Evolutionary conservation across 2,888 invertebrate genomes (phyloP).

Genomic region (Druceiella hillmani): DNA sequence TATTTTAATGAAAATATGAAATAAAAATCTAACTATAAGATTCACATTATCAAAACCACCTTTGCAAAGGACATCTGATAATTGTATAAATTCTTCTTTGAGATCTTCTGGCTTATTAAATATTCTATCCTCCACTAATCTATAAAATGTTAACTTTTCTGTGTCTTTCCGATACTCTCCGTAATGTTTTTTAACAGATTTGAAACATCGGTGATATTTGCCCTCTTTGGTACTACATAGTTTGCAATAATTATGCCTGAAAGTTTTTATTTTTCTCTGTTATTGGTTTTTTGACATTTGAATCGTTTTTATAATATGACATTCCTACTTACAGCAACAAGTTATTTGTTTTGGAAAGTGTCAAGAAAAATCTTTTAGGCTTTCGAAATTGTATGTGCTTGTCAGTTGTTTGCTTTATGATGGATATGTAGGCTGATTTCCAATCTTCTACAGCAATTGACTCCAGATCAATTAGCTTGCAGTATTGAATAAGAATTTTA

Average conservation of each 20-base stretch:
- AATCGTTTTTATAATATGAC: slow-evolving; percentile 12
- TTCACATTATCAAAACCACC: slow-evolving; percentile 9
- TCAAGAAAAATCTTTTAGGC: slow-evolving; percentile 12
- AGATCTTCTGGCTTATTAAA: slow-evolving; percentile 9
- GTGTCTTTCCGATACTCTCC: slow-evolving; percentile 11
- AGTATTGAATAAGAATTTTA: too few species aligned
- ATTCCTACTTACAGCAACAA: slow-evolving; percentile 14
- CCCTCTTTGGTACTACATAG: slow-evolving; percentile 10
- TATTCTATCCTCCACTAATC: slow-evolving; percentile 8
- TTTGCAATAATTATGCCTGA: slow-evolving; percentile 13
- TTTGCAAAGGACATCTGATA: slow-evolving; percentile 9
- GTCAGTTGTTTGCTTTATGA: slow-evolving; percentile 19
- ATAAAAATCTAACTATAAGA: slow-evolving; percentile 6
- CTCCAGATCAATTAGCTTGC: slow-evolving; percentile 18
- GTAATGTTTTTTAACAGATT: slow-evolving; percentile 16
- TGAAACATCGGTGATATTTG: slow-evolving; percentile 15
- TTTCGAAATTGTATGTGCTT: slow-evolving; percentile 17
- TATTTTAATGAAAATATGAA: too few species aligned
- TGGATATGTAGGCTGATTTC: slow-evolving; percentile 14
- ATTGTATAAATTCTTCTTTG: slow-evolving; percentile 10
- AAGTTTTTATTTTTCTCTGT: slow-evolving; percentile 13
- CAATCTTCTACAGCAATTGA: slow-evolving; percentile 16
- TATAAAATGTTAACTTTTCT: slow-evolving; percentile 12
- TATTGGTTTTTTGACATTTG: slow-evolving; percentile 11
- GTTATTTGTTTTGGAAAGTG: slow-evolving; percentile 14